These are phyloP conservation scores for Disparrhopalites patrizii DNA, from an alignment of 2,888 invertebrate genomes.

Conservation along the genomic window DNA sequence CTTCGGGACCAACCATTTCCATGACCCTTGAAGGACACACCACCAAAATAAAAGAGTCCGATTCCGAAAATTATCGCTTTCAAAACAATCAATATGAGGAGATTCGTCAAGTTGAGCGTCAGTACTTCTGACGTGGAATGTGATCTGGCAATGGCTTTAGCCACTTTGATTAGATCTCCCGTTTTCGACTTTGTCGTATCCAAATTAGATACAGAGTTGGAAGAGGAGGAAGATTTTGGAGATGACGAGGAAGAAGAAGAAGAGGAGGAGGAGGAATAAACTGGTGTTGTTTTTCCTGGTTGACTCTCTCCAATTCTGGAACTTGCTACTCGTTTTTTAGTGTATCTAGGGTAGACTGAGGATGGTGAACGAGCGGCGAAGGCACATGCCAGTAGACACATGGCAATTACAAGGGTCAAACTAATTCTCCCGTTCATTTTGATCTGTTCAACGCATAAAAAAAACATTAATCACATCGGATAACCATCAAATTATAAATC, in stretches of 20 bases:
- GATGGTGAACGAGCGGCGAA: constrained; percentile 22
- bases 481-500: too few species aligned
- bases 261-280: constrained; percentile 9
- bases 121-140: constrained; percentile 59
- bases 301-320: constrained; percentile 10
- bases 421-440: constrained; percentile 46
- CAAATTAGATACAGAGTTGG: too few species aligned
- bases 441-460: too few species aligned
- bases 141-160: constrained; percentile 46
- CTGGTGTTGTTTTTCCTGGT: constrained; percentile 19
- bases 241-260: constrained; percentile 6
- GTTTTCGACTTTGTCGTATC: constrained; percentile 41
- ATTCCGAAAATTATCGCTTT: constrained; percentile 79
- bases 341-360: constrained; percentile 22
- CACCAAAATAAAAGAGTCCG: constrained; percentile 57
- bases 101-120: constrained; percentile 75
- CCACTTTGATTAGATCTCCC: constrained; percentile 44
- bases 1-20: constrained; percentile 41
- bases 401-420: constrained; percentile 38
- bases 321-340: constrained; percentile 11
- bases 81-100: constrained; percentile 71
- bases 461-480: too few species aligned
- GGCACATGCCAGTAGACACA: constrained; percentile 39
- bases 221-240: neutral
- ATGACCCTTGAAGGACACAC: constrained; percentile 52